Base-by-base conservation (phyloP, 2,113 vertebrate species). In the Calyptommatus sinebrachiatus region DNA sequence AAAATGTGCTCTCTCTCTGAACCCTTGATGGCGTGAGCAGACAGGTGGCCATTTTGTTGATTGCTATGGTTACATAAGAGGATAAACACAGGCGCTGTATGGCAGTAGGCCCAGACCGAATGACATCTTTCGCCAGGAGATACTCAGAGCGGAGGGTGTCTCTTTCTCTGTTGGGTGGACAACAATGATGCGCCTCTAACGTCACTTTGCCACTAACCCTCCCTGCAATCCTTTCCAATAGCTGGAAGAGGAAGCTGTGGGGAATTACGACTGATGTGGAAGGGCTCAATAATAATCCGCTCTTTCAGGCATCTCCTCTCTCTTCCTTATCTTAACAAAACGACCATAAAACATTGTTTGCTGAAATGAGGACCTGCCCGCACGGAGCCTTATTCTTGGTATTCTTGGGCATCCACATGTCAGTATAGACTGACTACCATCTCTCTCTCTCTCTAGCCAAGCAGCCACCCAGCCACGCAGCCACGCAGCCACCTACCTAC, bases 261-360 rank as follows among this genome's bases (percentile, higher is more conserved):
- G 78, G 18, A 89, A 80, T 87, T 84, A 85, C 0, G 1, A 0
- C 0, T 85, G 85, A 89, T 90, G 88, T 78, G 86, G 82, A 69
- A 22, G 53, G 35, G 71, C 41, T 2, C 2, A 60, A 85, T 89
- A 60, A 85, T 89, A 75, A 91, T 79, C 90, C n/a, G 74, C 31
- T 0, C 0, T 31, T 20, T 22, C 24, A 3, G 70, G 5, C 4
- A 0, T 2, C 6, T 1, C 1, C 0, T 3, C 50, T 75, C 71
- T 0, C 74, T 76, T 86, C 48, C 73, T 83, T 57, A 61, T 1
- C 35, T 68, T 61, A 26, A 10, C 0, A 41, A 35, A 21, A 7
- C 0, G 1, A 63, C 12, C 1, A 45, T 0, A 4, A 1, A 4
- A 22, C 1, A 66, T 4, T 1, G 0, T 2, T 24, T 0, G 7